A percentile compares a stretch with the other conserved stretches of the same genome.
Conservation (phyloP, 2,888 invertebrate species). For the Platycnemis pennipes region DNA sequence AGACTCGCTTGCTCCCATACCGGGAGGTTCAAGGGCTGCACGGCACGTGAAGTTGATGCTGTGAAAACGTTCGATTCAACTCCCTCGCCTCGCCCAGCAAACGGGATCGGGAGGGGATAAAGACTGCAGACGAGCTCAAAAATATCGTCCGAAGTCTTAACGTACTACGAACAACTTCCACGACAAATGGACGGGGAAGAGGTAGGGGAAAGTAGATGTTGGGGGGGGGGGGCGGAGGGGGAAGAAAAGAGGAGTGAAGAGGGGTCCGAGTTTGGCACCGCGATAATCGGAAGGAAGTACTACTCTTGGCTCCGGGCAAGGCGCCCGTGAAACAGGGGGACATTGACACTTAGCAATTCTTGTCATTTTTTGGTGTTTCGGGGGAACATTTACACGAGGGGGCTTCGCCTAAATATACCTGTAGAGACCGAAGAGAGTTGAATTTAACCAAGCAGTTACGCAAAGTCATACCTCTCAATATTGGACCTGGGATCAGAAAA, state of each 20-base stretch:
- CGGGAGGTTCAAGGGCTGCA: too few relatives aligned
- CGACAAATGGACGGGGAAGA: neutral
- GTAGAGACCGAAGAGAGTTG: too few relatives aligned
- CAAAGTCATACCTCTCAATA: too few relatives aligned
- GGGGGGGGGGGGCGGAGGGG: neutral
- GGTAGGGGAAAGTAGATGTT: neutral
- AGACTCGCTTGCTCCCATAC: too few relatives aligned
- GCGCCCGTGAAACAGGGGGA: neutral
- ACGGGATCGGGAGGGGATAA: neutral
- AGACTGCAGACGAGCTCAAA: neutral
- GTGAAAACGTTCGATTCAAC: too few relatives aligned
- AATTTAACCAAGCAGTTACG: too few relatives aligned
- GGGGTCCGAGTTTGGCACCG: neutral
- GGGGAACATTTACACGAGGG: too few relatives aligned
- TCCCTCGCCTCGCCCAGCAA: too few relatives aligned
- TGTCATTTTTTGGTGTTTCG: too few relatives aligned
- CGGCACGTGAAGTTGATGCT: too few relatives aligned
- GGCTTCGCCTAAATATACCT: too few relatives aligned
- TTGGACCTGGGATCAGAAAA: too few relatives aligned
- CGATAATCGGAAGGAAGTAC: neutral
- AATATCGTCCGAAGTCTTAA: conserved; percentile 2
- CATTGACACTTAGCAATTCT: neutral
- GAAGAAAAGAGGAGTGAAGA: neutral
- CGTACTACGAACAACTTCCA: neutral
- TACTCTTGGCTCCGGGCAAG: neutral